These are phyloP conservation scores for Eugnorisma glareosa DNA, from an alignment of 2,888 invertebrate genomes.

Conservation along the genomic window DNA sequence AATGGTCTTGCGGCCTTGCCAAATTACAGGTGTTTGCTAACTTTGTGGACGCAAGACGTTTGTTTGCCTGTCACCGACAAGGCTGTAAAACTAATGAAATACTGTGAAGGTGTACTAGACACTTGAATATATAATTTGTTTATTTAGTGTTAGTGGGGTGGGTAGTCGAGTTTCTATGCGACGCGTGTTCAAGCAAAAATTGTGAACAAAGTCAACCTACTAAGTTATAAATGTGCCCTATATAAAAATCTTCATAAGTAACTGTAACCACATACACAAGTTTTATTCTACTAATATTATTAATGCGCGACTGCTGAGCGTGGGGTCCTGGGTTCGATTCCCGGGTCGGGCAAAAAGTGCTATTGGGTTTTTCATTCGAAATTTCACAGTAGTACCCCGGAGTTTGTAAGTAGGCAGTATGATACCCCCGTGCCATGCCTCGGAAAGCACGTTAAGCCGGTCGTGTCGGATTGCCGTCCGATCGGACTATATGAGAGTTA, in stretches of 20 bases:
- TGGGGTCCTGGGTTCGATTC: too few species aligned
- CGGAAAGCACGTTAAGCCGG: too few species aligned
- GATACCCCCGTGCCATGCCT: too few species aligned
- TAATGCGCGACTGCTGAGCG: too few species aligned
- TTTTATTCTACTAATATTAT: background rate
- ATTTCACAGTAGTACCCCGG: too few species aligned
- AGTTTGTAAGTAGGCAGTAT: too few species aligned
- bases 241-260: constrained; percentile 49
- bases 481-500: too few species aligned
- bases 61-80: constrained; percentile 18
- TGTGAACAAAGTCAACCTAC: constrained; percentile 46
- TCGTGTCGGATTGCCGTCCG: too few species aligned
- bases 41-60: constrained; percentile 22
- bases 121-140: constrained; percentile 33
- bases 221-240: background rate
- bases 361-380: too few species aligned
- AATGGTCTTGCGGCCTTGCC: constrained; percentile 20
- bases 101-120: constrained; percentile 2
- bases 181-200: constrained; percentile 27
- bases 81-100: constrained; percentile 45
- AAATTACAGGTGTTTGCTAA: constrained; percentile 39
- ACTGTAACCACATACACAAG: background rate
- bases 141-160: constrained; percentile 19
- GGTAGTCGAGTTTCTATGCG: background rate
- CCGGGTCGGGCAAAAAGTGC: too few species aligned